phyloP scores from a whole-genome alignment of 2,113 vertebrate species.

The Epinephelus cyanopodus region DNA sequence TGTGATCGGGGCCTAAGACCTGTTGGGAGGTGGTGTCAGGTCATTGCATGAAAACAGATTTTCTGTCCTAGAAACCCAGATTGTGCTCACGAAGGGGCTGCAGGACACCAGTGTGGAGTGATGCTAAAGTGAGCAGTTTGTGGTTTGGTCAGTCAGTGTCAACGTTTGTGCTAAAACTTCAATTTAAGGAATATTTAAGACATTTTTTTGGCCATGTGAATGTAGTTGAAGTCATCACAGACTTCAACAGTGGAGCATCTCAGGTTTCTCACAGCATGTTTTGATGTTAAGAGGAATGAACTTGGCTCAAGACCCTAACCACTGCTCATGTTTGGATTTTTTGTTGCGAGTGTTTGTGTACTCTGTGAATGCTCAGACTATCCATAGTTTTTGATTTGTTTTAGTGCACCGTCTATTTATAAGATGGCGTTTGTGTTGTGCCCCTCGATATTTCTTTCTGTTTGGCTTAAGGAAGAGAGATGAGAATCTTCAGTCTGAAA shows the following conservation, averaged over 20 bases:
- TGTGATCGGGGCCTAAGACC: too few relatives aligned
- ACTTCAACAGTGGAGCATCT: not conserved
- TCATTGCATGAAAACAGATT: not conserved
- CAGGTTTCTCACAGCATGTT: not conserved
- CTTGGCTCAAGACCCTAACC: not conserved
- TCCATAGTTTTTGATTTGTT: not conserved
- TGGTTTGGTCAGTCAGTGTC: conserved; percentile 7
- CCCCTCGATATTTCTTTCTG: not conserved
- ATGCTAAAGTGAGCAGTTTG: not conserved
- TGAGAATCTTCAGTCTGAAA: not conserved
- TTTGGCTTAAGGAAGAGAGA: conserved; percentile 3
- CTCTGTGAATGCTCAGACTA: not conserved
- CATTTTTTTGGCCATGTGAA: not conserved
- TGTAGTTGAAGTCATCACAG: not conserved
- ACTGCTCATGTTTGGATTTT: not conserved
- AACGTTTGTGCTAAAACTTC: not conserved
- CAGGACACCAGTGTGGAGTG: not conserved
- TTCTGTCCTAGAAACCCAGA: conserved; percentile 63
- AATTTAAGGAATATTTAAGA: not conserved
- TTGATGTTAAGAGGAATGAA: conserved; percentile 1
- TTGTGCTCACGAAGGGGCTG: conserved; percentile 7
- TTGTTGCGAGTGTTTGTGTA: not conserved
- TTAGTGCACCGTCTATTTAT: not conserved
- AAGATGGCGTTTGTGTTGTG: not conserved
- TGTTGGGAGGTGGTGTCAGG: not conserved